Conservation (phyloP, 2,888 invertebrate species). For the Lasioglossum villosulum region DNA sequence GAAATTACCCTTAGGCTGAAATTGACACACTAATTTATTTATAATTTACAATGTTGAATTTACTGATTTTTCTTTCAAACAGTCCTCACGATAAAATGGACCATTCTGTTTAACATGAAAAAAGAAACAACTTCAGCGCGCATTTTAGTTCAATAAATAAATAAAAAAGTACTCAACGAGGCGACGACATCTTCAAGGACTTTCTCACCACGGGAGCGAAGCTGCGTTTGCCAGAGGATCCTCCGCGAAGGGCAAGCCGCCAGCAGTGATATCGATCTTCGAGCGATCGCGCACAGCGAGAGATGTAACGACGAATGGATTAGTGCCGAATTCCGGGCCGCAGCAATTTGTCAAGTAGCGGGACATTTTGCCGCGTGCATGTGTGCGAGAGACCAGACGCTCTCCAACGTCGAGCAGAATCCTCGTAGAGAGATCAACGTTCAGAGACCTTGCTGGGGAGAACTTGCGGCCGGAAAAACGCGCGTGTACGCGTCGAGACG, state of each 20-base stretch:
- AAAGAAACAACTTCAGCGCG: background rate
- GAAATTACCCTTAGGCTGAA: too few relatives aligned
- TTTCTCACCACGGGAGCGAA: background rate
- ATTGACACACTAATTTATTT: too few relatives aligned
- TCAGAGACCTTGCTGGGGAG: background rate
- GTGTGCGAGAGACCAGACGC: background rate
- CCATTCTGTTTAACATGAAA: too few relatives aligned
- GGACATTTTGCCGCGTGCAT: slow-evolving; percentile 54
- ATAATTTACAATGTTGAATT: too few relatives aligned
- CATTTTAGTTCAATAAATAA: background rate
- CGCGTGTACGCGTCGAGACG: slow-evolving; percentile 15
- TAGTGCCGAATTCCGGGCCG: slow-evolving; percentile 63
- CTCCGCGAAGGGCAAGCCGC: slow-evolving; percentile 46
- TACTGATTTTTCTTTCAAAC: too few relatives aligned
- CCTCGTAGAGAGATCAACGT: background rate
- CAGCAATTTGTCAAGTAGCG: slow-evolving; percentile 67
- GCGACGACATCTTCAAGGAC: background rate
- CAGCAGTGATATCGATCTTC: slow-evolving; percentile 61
- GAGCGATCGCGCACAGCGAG: slow-evolving; percentile 31
- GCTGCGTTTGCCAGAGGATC: background rate
- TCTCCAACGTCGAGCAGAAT: background rate
- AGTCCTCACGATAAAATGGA: too few relatives aligned
- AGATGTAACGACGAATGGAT: slow-evolving; percentile 66
- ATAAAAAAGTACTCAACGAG: background rate
- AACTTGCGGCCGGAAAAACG: slow-evolving; percentile 3